Evolutionary conservation across 2,113 vertebrate genomes (phyloP).

Genomic region (Mus musculus): DNA sequence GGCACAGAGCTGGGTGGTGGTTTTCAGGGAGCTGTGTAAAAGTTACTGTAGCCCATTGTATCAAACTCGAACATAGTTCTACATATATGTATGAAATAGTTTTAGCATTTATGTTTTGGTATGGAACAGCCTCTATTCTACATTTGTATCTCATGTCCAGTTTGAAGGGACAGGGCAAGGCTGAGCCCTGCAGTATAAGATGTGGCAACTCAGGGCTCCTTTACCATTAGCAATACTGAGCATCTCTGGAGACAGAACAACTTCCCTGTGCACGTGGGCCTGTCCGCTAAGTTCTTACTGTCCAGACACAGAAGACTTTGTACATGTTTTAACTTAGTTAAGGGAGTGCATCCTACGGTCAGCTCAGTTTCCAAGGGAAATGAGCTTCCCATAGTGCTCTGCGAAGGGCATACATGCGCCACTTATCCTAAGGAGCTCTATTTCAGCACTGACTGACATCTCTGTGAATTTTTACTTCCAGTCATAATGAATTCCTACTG

Average conservation of each 20-base stretch:
- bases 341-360: background rate
- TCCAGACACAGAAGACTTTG: background rate
- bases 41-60: slow-evolving; percentile 51
- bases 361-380: slow-evolving; percentile 28
- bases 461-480: slow-evolving; percentile 39
- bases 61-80: slow-evolving; percentile 26
- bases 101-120: slow-evolving; percentile 51
- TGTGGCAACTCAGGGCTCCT: background rate
- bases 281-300: slow-evolving; percentile 11
- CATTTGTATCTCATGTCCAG: slow-evolving; percentile 9
- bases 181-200: background rate
- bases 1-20: slow-evolving; percentile 70
- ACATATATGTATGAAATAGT: slow-evolving; percentile 12
- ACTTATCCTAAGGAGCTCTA: slow-evolving; percentile 40
- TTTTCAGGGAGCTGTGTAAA: slow-evolving; percentile 67
- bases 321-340: slow-evolving; percentile 8
- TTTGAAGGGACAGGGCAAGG: background rate
- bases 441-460: slow-evolving; percentile 22
- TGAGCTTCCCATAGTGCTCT: background rate
- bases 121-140: background rate
- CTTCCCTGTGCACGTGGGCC: slow-evolving; percentile 17
- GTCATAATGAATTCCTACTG: background rate
- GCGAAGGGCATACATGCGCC: background rate
- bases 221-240: background rate
- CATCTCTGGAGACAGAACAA: background rate